Base-by-base conservation (phyloP, 2,888 invertebrate genomes). In the Eustalomyia histrio region DNA sequence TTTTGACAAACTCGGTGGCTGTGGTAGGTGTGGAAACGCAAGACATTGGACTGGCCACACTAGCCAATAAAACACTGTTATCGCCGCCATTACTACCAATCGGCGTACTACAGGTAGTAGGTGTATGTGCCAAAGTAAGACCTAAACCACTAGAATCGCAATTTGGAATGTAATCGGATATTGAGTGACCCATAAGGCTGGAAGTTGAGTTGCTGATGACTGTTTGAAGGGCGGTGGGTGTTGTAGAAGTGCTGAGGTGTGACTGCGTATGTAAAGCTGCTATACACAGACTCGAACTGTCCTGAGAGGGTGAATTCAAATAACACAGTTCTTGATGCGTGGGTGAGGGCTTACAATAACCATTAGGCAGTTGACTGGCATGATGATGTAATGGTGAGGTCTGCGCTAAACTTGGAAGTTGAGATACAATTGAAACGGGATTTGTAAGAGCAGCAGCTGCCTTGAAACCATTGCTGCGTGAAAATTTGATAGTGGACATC, bases 331-430 rank as follows among this genome's bases (percentile, higher is more conserved):
- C 90, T 79, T 90, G 89, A 52, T 87, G 86, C 75, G 89, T 88
- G 57, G 90, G 90, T 79, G 91, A 91, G 17, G 89, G 86, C 82
- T 91, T 91, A 84, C 91, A 91, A 79, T 91, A 91, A 68, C 90
- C 90, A 72, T 88, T 89, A 58, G 90, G 88, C 83, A 90, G 83
- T 39, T 86, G 87, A 68, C 82, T 85, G 12, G 82, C 81, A 14
- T 85, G 85, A 47, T 85, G 84, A 39, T 84, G 86, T 39, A 85
- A 85, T 63, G 84, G 79, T 74, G 86, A 82, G 8, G 78, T 57
- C 57, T 80, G 83, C 67, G 82, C 64, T 47, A 82, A 60, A 55
- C 84, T 71, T 75, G 82, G 83, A 78, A 83, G 79, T 76, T 85
- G 79, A 71, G 81, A 81, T 58, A 75, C 84, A 81, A 76, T 76